Evolutionary conservation across 2,113 vertebrate species (phyloP).

Genomic region (Crotalus horridus): DNA sequence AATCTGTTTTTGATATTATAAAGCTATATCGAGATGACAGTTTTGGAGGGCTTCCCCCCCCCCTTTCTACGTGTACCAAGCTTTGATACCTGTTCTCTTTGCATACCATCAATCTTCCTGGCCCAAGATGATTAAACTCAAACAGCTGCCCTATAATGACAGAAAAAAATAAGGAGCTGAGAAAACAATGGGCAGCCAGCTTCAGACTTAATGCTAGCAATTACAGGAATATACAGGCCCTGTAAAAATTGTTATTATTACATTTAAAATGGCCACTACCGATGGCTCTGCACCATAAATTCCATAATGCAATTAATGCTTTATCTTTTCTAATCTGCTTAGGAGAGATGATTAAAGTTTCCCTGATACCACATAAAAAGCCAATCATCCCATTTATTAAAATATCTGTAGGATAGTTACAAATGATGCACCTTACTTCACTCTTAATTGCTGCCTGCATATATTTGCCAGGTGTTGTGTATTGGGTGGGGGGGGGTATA

Average conservation of each 20-base stretch:
- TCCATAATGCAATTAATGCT: background rate
- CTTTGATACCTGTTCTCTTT: background rate
- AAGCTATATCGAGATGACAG: background rate
- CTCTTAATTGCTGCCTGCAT: slow-evolving; percentile 1
- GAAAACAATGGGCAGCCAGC: background rate
- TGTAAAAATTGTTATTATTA: background rate
- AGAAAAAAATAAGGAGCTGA: background rate
- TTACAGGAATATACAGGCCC: background rate
- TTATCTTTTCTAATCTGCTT: slow-evolving; percentile 6
- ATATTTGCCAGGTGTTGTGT: background rate
- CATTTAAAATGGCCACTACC: background rate
- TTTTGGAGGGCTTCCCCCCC: background rate
- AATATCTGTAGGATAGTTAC: slow-evolving; percentile 10
- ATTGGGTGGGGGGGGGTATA: background rate
- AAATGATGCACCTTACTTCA: background rate
- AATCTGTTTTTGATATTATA: background rate
- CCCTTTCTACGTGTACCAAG: background rate
- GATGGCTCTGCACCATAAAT: background rate
- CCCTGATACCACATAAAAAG: background rate
- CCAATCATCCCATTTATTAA: slow-evolving; percentile 4
- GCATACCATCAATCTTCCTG: background rate
- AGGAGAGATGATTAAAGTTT: background rate
- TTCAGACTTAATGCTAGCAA: background rate
- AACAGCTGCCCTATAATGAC: background rate
- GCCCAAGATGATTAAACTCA: background rate